Base-by-base conservation (phyloP, 2,797 vertebrate species). In the Rhinophrynus dorsalis region DNA sequence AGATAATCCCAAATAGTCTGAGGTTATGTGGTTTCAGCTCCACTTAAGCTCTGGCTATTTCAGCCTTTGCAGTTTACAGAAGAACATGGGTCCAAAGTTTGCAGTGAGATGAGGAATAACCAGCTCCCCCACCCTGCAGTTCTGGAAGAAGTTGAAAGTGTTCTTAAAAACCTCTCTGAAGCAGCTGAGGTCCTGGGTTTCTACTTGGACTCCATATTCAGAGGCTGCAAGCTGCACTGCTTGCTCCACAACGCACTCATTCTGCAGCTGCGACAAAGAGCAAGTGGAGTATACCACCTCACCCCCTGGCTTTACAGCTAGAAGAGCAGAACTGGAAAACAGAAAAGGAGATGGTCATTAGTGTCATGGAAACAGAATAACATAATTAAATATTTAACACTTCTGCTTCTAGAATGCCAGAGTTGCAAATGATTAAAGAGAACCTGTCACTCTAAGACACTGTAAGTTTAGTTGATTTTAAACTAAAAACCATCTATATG, bases 41-140 rank as follows among this genome's bases (percentile, higher is more conserved):
- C 15, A 13, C 3, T 13, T 38, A 20, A 0, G 5, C 11, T 33
- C 3, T 15, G 23, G 5, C 78, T 92, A 93, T 0, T 79, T 82
- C 21, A 89, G 32, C 29, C 93, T 88, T 24, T 51, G 71, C 8
- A 98, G 81, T 78, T 94, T 98, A 84, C 97, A 98, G 85, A 98
- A 89, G 81, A 95, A 99, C 83, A 91, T 90, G 10, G 97, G 97
- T 32, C 96, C 97, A 54, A 97, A 98, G 86, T 99, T 99, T 67
- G 95, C 92, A 0, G 87, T 83, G 59, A 99, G 86, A 79, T 98
- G 94, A 5, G 97, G 96, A 33, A 98, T 77, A 47, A 98, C 91
- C 57, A 98, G 89, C 75, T 95, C 93, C 33, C 97, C 96, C n/a
- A 95, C 58, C 6, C 75, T 82, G 70, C 92, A 88, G 8, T 83